Evolutionary conservation across 2,888 invertebrate genomes (phyloP), one percentile per base, ranked within the genome.

Genomic region (Aspidiotus destructor): DNA sequence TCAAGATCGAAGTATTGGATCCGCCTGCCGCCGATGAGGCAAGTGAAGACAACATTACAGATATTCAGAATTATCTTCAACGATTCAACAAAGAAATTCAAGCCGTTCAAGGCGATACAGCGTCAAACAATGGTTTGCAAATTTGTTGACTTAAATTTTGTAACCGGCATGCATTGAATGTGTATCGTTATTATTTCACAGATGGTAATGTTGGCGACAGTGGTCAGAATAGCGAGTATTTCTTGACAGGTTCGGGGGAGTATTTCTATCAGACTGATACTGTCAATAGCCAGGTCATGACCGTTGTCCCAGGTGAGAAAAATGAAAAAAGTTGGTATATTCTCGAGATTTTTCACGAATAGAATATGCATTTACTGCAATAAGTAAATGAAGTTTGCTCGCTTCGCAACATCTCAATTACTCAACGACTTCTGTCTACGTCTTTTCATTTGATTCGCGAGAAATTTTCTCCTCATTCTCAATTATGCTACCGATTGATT

Each of bases 21-120:
- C 60, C 41, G 52, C 63, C 11, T 48, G 57, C 58, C 6, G 48
- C 28, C 68, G 67, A 52, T 65, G 71, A 44, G 13, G 8, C 16
- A 1, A 15, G 10, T 6, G 40, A 52, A 72, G 82, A 82, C 75
- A 80, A 81, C 72, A 84, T 86, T 42, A 84, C 84, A 8, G 85
- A 88, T 74, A 85, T 92, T 72, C 89, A 91, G 75, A 85, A 86
- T 60, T 92, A 91, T 75, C 79, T 92, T 72, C 87, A 87, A 70
- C 86, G 87, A 16, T 89, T 90, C 76, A 88, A 90, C 74, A 89
- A 89, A 75, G 89, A 90, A 77, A 88, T 89, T 72, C 84, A 85
- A 73, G 69, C 70, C 13, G 71, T 72, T 48, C 69, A 70, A 54
- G 71, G 70, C 60, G 64, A 71, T 17, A 71, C 71, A 48, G 71